These are phyloP conservation scores for Heliothis peltigera DNA, from an alignment of 2,888 invertebrate genomes.

Conservation along the genomic window DNA sequence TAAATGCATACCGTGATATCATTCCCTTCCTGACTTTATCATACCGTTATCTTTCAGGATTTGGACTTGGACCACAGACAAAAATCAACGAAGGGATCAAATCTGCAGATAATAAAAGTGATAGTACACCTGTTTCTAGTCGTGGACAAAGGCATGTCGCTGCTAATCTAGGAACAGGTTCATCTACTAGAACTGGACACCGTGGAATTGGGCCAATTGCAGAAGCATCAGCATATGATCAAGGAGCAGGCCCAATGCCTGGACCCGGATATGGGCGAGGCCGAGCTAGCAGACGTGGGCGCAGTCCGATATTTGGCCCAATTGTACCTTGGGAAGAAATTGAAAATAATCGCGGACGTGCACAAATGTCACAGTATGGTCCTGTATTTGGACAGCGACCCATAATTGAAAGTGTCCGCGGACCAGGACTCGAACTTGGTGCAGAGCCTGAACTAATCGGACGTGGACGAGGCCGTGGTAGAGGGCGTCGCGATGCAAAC, in stretches of 20 bases:
- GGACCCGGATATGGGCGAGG: constrained; percentile 1
- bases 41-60: neutral
- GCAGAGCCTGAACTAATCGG: neutral
- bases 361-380: neutral
- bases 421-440: neutral
- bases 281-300: neutral
- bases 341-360: neutral
- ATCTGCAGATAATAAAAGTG: neutral
- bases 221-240: no score
- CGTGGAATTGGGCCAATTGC: neutral
- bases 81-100: neutral
- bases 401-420: neutral
- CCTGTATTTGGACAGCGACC: neutral
- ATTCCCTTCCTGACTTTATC: neutral
- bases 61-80: neutral
- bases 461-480: neutral
- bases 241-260: neutral
- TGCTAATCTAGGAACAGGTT: neutral
- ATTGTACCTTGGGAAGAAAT: neutral
- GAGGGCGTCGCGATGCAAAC: neutral
- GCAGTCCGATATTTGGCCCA: neutral
- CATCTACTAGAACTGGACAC: neutral
- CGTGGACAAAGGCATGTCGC: neutral
- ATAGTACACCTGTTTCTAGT: neutral
- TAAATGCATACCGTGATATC: neutral